Evolutionary conservation across 2,113 vertebrate species (phyloP).

Genomic region (Anoplopoma fimbria): DNA sequence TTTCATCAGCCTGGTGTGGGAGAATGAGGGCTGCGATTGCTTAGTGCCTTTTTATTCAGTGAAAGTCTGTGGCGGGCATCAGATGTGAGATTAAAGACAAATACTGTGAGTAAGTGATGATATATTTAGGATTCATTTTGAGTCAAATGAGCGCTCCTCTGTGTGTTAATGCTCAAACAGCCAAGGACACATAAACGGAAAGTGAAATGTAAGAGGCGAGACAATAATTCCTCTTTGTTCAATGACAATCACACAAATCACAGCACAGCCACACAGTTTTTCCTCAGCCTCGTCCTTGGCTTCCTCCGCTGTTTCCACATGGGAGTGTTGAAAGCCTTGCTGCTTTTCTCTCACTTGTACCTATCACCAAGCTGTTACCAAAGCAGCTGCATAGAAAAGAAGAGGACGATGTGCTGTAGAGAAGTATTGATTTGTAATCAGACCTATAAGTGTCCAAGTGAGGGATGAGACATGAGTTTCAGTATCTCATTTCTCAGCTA

Average conservation of each 20-base stretch:
- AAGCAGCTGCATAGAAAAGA: conserved; percentile 52
- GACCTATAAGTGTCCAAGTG: conserved; percentile 22
- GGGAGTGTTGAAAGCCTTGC: conserved; percentile 63
- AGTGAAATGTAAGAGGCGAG: conserved; percentile 41
- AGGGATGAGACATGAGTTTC: background rate
- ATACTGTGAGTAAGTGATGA: conserved; percentile 31
- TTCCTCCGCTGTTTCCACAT: conserved; percentile 63
- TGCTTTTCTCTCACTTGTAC: conserved; percentile 55
- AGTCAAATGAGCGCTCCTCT: conserved; percentile 6
- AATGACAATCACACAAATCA: conserved; percentile 57
- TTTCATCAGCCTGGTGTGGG: conserved; percentile 18
- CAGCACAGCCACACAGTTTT: conserved; percentile 42
- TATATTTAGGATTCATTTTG: conserved; percentile 38
- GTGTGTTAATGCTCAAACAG: conserved; percentile 29
- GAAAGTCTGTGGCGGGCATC: background rate
- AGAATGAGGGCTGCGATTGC: conserved; percentile 28
- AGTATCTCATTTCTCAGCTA: conserved; percentile 29
- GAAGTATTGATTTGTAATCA: conserved; percentile 65
- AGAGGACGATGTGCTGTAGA: conserved; percentile 47
- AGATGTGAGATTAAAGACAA: conserved; percentile 54
- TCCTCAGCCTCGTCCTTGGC: conserved; percentile 59
- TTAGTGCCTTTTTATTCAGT: conserved; percentile 22
- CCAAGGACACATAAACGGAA: conserved; percentile 25
- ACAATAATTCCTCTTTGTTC: conserved; percentile 54
- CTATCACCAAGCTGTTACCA: conserved; percentile 58